phyloP scores from a whole-genome alignment of 2,113 vertebrate species.

The Paramormyrops kingsleyae region DNA sequence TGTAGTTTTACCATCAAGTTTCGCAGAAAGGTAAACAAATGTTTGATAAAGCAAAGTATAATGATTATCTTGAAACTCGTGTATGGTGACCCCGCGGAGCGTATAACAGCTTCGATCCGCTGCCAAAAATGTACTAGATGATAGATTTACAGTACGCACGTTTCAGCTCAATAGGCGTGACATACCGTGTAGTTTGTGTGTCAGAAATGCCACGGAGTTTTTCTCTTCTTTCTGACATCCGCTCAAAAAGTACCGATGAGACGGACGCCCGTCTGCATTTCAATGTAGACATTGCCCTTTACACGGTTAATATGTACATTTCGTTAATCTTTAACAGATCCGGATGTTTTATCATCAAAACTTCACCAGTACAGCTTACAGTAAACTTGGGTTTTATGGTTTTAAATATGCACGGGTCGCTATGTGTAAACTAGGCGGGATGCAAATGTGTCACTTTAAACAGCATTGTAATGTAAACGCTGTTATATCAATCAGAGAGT shows the following conservation, averaged over 20 bases:
- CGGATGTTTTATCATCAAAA: neutral
- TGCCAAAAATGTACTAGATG: neutral
- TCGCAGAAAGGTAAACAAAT: constrained; percentile 25
- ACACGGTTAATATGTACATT: neutral
- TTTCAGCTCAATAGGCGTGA: neutral
- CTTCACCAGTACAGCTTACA: neutral
- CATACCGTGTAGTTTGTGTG: neutral
- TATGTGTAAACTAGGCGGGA: neutral
- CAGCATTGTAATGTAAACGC: neutral
- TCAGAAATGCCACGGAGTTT: neutral
- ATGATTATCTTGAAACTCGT: neutral
- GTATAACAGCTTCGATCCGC: neutral
- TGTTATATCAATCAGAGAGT: neutral
- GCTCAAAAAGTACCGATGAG: neutral
- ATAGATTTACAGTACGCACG: neutral
- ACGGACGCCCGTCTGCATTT: neutral
- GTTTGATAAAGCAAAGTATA: neutral
- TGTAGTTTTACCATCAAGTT: constrained; percentile 15
- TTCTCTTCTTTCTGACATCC: neutral
- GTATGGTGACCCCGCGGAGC: neutral
- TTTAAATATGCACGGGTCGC: neutral
- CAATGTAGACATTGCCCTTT: neutral
- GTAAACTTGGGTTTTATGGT: neutral
- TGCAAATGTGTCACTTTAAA: neutral
- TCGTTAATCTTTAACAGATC: neutral